Conservation (phyloP, 1,140 invertebrate species). For the Musca vetustissima region DNA sequence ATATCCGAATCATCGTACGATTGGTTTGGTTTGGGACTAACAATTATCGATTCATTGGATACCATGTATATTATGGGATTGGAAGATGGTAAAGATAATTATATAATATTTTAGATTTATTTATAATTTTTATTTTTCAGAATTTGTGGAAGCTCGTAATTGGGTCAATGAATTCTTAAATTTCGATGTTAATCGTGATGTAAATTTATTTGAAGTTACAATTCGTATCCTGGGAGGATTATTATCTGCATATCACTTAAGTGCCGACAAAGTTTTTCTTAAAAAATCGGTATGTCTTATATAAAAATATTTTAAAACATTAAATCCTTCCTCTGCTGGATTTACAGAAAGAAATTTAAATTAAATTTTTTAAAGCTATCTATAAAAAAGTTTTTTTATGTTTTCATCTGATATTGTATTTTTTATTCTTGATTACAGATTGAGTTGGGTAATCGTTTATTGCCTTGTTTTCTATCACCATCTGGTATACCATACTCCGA, state of each 20-base stretch:
- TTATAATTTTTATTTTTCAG: conserved; percentile 59
- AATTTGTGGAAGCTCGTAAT: conserved; percentile 80
- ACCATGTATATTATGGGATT: conserved; percentile 92
- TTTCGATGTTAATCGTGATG: conserved; percentile 82
- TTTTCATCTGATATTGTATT: no score
- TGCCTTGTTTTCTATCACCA: conserved; percentile 80
- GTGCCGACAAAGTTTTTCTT: conserved; percentile 82
- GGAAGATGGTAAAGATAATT: conserved; percentile 77
- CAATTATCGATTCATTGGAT: conserved; percentile 87
- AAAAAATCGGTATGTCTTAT: conserved; percentile 77
- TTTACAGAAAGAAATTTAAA: no score
- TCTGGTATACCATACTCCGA: conserved; percentile 91
- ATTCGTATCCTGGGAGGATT: conserved; percentile 90
- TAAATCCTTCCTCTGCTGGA: no score
- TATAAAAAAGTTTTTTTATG: no score
- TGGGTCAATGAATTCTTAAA: conserved; percentile 79
- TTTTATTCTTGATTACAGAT: conserved; percentile 57
- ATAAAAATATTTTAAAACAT: no score
- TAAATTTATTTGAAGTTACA: conserved; percentile 95
- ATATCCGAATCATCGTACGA: conserved; percentile 77
- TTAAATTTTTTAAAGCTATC: no score
- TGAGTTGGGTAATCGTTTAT: conserved; percentile 79
- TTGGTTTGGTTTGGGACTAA: conserved; percentile 91
- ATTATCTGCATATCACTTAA: conserved; percentile 84
- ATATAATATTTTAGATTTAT: conserved; percentile 4